Conservation (phyloP, 1,140 invertebrate genomes). For the Anagrus nilaparvatae region DNA sequence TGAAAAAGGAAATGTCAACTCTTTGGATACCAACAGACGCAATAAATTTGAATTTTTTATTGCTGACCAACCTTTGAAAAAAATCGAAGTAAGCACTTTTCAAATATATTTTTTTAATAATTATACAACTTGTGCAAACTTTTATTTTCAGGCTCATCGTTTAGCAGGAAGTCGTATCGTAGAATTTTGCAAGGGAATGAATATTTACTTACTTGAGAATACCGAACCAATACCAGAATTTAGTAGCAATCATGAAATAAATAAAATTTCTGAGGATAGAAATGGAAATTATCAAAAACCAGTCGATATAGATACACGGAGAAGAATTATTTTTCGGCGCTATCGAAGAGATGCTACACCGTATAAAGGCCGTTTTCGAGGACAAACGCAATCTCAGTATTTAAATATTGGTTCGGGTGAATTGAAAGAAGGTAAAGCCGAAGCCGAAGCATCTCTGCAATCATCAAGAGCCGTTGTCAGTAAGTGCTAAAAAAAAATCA, state of each 20-base stretch:
- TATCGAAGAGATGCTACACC: slow-evolving; percentile 16
- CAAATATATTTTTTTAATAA: neutral
- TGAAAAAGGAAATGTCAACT: slow-evolving; percentile 20
- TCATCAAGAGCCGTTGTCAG: slow-evolving; percentile 65
- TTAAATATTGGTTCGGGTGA: slow-evolving; percentile 48
- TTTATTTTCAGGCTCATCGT: slow-evolving; percentile 25
- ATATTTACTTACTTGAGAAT: slow-evolving; percentile 23
- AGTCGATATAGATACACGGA: too few species aligned
- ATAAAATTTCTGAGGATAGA: neutral
- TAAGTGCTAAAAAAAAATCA: slow-evolving; percentile 45
- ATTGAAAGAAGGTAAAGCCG: slow-evolving; percentile 57
- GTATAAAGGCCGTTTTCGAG: slow-evolving; percentile 39
- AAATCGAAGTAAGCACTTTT: slow-evolving; percentile 26
- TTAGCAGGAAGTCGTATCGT: slow-evolving; percentile 30
- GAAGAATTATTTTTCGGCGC: neutral
- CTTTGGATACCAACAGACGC: neutral
- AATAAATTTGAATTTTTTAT: slow-evolving; percentile 22
- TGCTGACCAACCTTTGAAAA: slow-evolving; percentile 19
- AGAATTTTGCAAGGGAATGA: slow-evolving; percentile 28
- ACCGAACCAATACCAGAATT: neutral
- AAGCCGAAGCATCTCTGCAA: slow-evolving; percentile 62
- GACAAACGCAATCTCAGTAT: slow-evolving; percentile 76
- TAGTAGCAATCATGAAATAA: slow-evolving; percentile 1
- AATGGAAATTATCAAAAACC: neutral
- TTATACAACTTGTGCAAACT: neutral